Conservation (phyloP, 2,797 vertebrate species). For the Lacerta viridis region DNA sequence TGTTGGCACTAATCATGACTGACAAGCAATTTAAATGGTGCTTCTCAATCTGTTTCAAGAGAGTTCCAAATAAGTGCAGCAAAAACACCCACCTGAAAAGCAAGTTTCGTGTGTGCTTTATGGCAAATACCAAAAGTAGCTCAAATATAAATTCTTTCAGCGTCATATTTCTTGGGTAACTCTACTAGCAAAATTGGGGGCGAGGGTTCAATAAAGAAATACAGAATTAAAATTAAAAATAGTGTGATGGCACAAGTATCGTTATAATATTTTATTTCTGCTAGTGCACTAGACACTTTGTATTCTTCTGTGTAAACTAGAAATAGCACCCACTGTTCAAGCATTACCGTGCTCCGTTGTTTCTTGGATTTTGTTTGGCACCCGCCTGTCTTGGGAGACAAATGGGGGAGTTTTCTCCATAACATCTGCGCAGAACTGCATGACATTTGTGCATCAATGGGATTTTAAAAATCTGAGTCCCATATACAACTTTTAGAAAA, state of each 20-base stretch:
- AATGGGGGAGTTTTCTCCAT: background rate
- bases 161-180: background rate
- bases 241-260: background rate
- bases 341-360: background rate
- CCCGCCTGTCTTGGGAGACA: background rate
- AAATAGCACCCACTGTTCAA: background rate
- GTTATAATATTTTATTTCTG: background rate
- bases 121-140: background rate
- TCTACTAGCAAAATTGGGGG: background rate
- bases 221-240: background rate
- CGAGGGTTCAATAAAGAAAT: background rate
- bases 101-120: conserved; percentile 34
- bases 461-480: background rate
- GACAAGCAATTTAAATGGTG: conserved; percentile 68
- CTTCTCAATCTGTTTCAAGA: conserved; percentile 67
- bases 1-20: conserved; percentile 67
- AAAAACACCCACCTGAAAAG: conserved; percentile 60
- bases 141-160: background rate
- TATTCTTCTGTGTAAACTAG: background rate
- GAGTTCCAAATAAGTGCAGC: conserved; percentile 45
- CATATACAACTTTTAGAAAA: no score
- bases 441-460: background rate
- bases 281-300: background rate
- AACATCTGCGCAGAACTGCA: background rate
- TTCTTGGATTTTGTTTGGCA: background rate